Percentiles rank a stretch among this genome's conserved stretches.
Conservation (phyloP, 2,113 vertebrate species). For the Mesembrinibis cayennensis region DNA sequence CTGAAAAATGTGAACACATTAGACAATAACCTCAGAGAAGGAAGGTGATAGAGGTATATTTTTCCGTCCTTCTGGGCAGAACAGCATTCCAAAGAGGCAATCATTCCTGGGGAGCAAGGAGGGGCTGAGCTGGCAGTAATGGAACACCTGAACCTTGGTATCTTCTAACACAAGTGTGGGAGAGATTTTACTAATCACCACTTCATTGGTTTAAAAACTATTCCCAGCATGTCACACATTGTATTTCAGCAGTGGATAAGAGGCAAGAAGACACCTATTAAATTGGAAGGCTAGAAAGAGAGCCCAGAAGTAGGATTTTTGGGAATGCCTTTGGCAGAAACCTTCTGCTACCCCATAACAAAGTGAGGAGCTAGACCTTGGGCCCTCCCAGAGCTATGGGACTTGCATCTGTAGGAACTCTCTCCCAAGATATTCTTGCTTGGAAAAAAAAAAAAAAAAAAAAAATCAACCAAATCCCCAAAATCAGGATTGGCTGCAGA, state of each 20-base stretch:
- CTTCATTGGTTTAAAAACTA: not conserved
- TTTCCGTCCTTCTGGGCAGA: not conserved
- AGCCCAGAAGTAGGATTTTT: not conserved
- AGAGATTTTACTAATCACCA: not conserved
- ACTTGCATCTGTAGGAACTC: not conserved
- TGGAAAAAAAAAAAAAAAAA: too few relatives aligned
- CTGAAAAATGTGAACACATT: not conserved
- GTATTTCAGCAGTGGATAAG: not conserved
- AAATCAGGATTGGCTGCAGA: not conserved
- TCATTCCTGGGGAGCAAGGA: not conserved
- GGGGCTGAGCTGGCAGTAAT: not conserved
- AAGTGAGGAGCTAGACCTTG: not conserved
- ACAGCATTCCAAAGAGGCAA: not conserved
- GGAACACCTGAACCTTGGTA: not conserved
- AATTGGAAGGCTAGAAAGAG: not conserved
- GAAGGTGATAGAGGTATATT: not conserved
- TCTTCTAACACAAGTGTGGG: not conserved
- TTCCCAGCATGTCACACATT: not conserved
- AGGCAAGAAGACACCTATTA: not conserved
- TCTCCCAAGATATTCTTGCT: not conserved
- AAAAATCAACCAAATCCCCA: fast-evolving
- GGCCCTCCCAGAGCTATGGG: not conserved
- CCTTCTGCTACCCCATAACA: not conserved
- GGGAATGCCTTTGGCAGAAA: not conserved
- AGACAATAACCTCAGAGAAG: not conserved